Evolutionary conservation across 2,113 vertebrate species (phyloP).

Genomic region (Lontra canadensis): DNA sequence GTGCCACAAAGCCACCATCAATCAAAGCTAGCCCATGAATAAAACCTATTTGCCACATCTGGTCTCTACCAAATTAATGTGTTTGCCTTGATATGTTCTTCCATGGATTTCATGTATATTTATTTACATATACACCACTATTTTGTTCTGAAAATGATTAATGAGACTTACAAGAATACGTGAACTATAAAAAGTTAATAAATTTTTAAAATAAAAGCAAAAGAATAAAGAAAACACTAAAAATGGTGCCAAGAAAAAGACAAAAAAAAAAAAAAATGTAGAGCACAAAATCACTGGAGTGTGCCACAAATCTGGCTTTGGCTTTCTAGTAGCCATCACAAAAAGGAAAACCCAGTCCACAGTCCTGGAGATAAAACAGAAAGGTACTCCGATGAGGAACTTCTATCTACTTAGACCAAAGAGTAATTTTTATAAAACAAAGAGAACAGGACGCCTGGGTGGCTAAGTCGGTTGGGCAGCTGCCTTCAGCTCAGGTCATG

Average conservation of each 20-base stretch:
- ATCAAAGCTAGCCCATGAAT: neutral
- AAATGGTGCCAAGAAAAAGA: neutral
- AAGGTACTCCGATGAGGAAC: neutral
- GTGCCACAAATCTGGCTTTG: neutral
- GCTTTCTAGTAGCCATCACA: neutral
- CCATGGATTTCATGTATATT: neutral
- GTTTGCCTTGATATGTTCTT: neutral
- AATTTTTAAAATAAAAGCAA: neutral
- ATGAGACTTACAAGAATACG: neutral
- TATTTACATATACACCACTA: neutral
- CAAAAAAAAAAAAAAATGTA: neutral
- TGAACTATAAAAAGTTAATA: neutral
- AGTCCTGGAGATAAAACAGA: neutral
- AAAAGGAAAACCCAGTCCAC: neutral
- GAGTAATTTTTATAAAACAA: constrained; percentile 18
- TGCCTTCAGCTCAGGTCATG: too few relatives aligned
- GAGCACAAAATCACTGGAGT: neutral
- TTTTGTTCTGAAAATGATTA: constrained; percentile 40
- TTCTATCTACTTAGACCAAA: neutral
- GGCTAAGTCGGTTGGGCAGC: too few relatives aligned
- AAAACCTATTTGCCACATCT: neutral
- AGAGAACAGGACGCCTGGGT: neutral
- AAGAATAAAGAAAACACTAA: neutral
- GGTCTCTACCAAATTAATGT: neutral
- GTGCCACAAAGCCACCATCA: neutral